Evolutionary conservation across 2,797 vertebrate species (phyloP), one percentile per base, ranked within the genome.

Genomic region (Alfaro cultratus): DNA sequence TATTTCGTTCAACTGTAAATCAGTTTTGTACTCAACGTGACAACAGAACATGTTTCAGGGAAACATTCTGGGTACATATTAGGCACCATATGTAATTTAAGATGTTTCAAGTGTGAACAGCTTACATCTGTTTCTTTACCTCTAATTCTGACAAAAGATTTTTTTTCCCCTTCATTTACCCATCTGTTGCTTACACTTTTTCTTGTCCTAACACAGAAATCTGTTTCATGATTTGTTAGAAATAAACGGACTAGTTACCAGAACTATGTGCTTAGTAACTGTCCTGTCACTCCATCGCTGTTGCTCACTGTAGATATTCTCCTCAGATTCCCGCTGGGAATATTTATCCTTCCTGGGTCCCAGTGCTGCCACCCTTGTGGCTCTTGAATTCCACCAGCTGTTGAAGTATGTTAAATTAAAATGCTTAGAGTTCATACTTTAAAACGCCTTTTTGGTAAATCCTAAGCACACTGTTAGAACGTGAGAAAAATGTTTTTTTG

Each of bases 301-400:
- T 60, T 41, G 73, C 51, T 68, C 70, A 74, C 26, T 46, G 73
- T 39, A 45, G 57, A 83, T 53, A 75, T 88, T 89, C 86, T 89
- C 55, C 86, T 92, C 87, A 85, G 75, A 77, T 89, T 90, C 80
- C 85, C 85, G 34, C 43, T 60, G 45, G 72, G 75, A 82, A 80
- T 89, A 79, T 75, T 83, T 83, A 53, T 57, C 76, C 68, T 78
- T 71, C 6, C 9, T 49, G 79, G 74, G 62, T 43, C 79, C 77
- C 73, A 76, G 71, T 77, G 79, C 71, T 76, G 47, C 71, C 23
- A 74, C 85, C 80, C 41, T 51, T 49, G 73, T 72, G 80, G 81
- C 85, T 83, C 36, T 73, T 87, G 18, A 68, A 74, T 49, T 67
- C n/a, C 57, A 23, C 39, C 87, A 92, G 74, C 91, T 93, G 89